A percentile compares a stretch with the other conserved stretches of the same genome.
These are phyloP conservation scores for Brachyalestes nurse DNA, from an alignment of 2,797 vertebrate genomes.

Conservation along the genomic window DNA sequence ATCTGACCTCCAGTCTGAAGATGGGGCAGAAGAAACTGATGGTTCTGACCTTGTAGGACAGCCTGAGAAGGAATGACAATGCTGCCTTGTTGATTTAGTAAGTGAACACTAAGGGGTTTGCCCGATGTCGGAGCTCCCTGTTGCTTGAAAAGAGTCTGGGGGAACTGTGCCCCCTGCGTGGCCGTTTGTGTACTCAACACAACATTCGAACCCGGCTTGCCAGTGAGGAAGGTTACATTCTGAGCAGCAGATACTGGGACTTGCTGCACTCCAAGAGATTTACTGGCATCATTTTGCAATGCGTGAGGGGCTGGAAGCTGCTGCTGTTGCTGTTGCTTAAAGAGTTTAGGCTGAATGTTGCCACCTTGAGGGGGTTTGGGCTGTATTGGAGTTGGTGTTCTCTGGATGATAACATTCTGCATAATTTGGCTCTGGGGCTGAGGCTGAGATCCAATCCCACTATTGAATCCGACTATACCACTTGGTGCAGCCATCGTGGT, in stretches of 20 bases:
- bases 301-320: slow-evolving; percentile 71
- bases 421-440: slow-evolving; percentile 81
- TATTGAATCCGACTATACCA: slow-evolving; percentile 78
- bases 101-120: slow-evolving; percentile 91
- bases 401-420: slow-evolving; percentile 92
- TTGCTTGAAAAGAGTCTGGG: slow-evolving; percentile 88
- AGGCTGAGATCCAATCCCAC: slow-evolving; percentile 69
- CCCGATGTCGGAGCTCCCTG: slow-evolving; percentile 77
- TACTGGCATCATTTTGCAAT: slow-evolving; percentile 78
- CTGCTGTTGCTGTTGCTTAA: slow-evolving; percentile 69
- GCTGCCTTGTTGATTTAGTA: slow-evolving; percentile 91
- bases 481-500: slow-evolving; percentile 73
- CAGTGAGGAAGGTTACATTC: slow-evolving; percentile 90
- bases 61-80: slow-evolving; percentile 93
- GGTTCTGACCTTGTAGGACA: slow-evolving; percentile 90
- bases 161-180: slow-evolving; percentile 75
- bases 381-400: slow-evolving; percentile 95
- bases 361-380: slow-evolving; percentile 89
- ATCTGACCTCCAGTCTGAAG: slow-evolving; percentile 89
- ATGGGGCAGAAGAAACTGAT: slow-evolving; percentile 90
- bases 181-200: slow-evolving; percentile 83
- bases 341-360: slow-evolving; percentile 83
- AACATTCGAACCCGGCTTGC: slow-evolving; percentile 88
- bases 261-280: slow-evolving; percentile 79
- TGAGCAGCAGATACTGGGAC: slow-evolving; percentile 81